These are phyloP conservation scores for Drepana arcuata DNA, from an alignment of 1,140 invertebrate species.

Conservation along the genomic window DNA sequence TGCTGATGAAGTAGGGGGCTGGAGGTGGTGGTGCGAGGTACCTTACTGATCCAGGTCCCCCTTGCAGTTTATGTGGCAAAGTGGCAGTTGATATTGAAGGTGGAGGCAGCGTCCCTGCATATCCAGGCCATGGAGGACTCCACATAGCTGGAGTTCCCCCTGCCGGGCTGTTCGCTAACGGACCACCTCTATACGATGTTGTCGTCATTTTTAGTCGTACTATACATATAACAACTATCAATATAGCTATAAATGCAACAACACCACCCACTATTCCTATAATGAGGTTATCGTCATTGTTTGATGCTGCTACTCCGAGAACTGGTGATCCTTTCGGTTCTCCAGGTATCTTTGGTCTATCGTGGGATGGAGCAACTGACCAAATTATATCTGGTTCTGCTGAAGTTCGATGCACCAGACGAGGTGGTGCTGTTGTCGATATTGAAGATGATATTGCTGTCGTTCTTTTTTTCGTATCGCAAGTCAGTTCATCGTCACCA, in stretches of 20 bases:
- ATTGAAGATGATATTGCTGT: slow-evolving; percentile 64
- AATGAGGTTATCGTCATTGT: slow-evolving; percentile 91
- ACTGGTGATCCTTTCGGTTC: slow-evolving; percentile 74
- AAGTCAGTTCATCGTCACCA: slow-evolving; percentile 85
- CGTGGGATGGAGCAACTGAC: slow-evolving; percentile 81
- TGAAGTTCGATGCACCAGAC: slow-evolving; percentile 72
- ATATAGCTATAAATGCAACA: slow-evolving; percentile 89
- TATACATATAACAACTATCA: slow-evolving; percentile 91
- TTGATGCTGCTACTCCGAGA: slow-evolving; percentile 74
- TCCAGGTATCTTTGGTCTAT: slow-evolving; percentile 67
- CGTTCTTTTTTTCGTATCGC: slow-evolving; percentile 76
- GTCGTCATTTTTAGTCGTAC: slow-evolving; percentile 80
- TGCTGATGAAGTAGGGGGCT: slow-evolving; percentile 69
- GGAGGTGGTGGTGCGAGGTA: slow-evolving; percentile 59
- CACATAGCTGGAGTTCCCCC: slow-evolving; percentile 69
- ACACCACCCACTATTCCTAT: slow-evolving; percentile 94
- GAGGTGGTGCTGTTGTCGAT: slow-evolving; percentile 60
- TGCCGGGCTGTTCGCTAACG: slow-evolving; percentile 71
- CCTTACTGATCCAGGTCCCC: slow-evolving; percentile 72
- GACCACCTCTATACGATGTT: slow-evolving; percentile 78
- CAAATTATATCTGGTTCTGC: slow-evolving; percentile 89
- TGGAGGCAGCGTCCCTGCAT: slow-evolving; percentile 65
- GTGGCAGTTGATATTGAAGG: slow-evolving; percentile 73
- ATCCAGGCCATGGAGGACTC: slow-evolving; percentile 66
- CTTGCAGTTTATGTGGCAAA: slow-evolving; percentile 75